phyloP scores from a whole-genome alignment of 2,888 invertebrate species.

The Phoenoteleia sp. region DNA sequence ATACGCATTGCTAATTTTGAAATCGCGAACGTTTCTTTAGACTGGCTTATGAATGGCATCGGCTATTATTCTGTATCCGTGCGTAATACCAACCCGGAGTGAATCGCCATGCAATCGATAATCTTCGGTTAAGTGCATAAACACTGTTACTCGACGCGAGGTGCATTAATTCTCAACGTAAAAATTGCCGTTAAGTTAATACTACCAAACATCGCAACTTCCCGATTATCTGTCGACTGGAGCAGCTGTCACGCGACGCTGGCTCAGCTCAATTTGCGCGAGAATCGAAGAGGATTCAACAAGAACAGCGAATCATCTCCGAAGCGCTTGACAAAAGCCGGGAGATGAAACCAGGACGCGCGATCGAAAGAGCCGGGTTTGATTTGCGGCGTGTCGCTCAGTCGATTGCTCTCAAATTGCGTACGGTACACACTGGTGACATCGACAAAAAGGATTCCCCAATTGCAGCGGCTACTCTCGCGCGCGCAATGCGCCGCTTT shows the following conservation, averaged over 20 bases:
- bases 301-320: conserved; percentile 42
- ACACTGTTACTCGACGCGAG: too few species aligned
- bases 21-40: background rate
- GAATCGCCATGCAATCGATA: conserved; percentile 16
- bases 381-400: conserved; percentile 86
- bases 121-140: background rate
- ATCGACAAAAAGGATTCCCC: conserved; percentile 76
- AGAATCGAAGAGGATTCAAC: conserved; percentile 46
- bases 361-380: conserved; percentile 80
- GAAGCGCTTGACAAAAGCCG: conserved; percentile 28
- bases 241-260: conserved; percentile 80
- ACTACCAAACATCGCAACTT: conserved; percentile 80
- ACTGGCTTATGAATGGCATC: background rate
- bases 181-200: conserved; percentile 82
- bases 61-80: conserved; percentile 1
- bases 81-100: background rate
- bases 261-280: conserved; percentile 79
- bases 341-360: conserved; percentile 56
- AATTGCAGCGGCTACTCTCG: conserved; percentile 54
- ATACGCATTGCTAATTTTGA: background rate
- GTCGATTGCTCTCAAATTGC: conserved; percentile 86
- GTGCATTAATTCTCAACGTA: too few species aligned
- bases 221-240: conserved; percentile 78
- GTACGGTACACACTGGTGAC: conserved; percentile 79
- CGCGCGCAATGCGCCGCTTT: conserved; percentile 52